These are phyloP conservation scores for Archips crataeganus DNA, from an alignment of 2,888 invertebrate species.

Conservation along the genomic window DNA sequence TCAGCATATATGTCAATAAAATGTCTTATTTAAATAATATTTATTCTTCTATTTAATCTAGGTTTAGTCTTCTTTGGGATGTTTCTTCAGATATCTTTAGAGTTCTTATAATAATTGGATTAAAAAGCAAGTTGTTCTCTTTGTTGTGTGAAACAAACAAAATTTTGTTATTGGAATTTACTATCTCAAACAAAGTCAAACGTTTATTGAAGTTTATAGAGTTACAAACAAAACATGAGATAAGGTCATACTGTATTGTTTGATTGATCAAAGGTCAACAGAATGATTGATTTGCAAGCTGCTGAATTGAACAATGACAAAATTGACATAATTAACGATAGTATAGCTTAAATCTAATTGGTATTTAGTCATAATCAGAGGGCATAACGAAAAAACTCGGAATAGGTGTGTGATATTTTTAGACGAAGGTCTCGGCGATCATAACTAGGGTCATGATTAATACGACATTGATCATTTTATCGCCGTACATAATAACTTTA, in stretches of 20 bases:
- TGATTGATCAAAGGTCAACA: constrained; percentile 52
- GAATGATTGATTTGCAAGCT: constrained; percentile 26
- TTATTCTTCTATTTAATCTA: no score
- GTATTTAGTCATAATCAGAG: constrained; percentile 4
- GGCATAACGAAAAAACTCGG: constrained; percentile 42
- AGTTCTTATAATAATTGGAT: not conserved
- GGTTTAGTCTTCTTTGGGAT: not conserved
- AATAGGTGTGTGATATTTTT: constrained; percentile 68
- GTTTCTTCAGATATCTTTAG: not conserved
- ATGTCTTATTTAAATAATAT: no score
- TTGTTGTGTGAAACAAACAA: not conserved
- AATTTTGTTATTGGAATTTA: not conserved
- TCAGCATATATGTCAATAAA: no score
- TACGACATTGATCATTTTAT: constrained; percentile 59
- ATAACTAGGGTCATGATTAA: constrained; percentile 56
- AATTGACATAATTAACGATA: not conserved
- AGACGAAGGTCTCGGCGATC: constrained; percentile 79
- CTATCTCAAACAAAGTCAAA: not conserved
- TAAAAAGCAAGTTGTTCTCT: not conserved
- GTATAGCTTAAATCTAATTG: not conserved
- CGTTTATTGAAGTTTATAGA: constrained; percentile 21
- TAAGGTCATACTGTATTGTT: constrained; percentile 29
- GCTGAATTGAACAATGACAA: constrained; percentile 9
- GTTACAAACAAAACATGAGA: constrained; percentile 41
- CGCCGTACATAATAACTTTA: constrained; percentile 2